Conservation (phyloP, 1,140 invertebrate genomes). For the Cyrtorhinus lividipennis region DNA sequence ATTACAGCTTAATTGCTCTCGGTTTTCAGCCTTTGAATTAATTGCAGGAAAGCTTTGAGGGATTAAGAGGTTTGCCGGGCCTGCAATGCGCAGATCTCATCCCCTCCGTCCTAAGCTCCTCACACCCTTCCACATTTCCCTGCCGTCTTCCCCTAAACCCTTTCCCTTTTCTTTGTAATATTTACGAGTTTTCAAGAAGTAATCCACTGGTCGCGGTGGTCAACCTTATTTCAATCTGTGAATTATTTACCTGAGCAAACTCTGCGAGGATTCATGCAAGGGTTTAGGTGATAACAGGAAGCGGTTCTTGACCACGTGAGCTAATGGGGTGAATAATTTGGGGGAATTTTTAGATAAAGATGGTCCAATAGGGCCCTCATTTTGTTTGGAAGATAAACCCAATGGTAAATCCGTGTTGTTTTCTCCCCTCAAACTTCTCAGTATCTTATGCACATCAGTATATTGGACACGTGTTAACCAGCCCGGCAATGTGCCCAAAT, state of each 20-base stretch:
- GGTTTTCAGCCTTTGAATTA: conserved; percentile 6
- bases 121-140: neutral
- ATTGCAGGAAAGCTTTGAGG: conserved; percentile 9
- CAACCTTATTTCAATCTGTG: neutral
- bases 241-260: neutral
- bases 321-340: too few species aligned
- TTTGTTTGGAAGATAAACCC: too few species aligned
- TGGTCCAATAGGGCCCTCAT: too few species aligned
- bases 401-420: too few species aligned
- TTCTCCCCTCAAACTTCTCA: too few species aligned
- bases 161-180: neutral
- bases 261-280: too few species aligned
- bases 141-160: neutral
- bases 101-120: neutral
- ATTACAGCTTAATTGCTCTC: conserved; percentile 4
- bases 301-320: too few species aligned
- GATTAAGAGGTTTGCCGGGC: conserved; percentile 1
- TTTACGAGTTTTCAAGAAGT: neutral
- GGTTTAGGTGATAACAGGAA: too few species aligned
- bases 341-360: too few species aligned
- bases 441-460: too few species aligned
- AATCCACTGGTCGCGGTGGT: neutral
- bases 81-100: neutral
- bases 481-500: too few species aligned
- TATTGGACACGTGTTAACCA: too few species aligned